Base-by-base conservation (phyloP, 2,888 invertebrate genomes). In the Hecatera dysodea region DNA sequence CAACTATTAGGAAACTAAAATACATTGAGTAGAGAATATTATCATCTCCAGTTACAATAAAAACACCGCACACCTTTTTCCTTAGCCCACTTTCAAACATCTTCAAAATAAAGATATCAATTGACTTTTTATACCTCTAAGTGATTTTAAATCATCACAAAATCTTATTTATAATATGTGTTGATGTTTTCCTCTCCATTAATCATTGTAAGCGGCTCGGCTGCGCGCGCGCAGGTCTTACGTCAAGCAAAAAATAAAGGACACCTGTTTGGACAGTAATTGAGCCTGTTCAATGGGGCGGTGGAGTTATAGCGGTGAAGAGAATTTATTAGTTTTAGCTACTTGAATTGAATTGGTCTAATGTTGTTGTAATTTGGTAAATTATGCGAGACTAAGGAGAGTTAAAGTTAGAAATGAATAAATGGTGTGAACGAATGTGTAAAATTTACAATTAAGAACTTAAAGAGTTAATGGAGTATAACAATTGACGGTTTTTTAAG, bases 221-320 rank as follows among this genome's bases (percentile, higher is more conserved):
- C 15, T 52, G 75, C 70, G 67, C 56, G 24, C 7, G 52, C 70
- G 70, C 79, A 55, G 24, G 4, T 29, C 17, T 52, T 46, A 53
- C 46, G 63, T 56, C 66, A 22, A 44, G 60, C 60, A 69, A 79
- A 77, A 78, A 78, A 79, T 6, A 22, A 63, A 52, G 12, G 17
- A 63, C 19, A 33, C 29, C 19, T 15, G 44, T 48, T 39, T 42
- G 61, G 67, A 64, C 56, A 61, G 75, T 75, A 79, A 80, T 80
- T 75, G 78, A 79, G 71, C 75, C 61, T 22, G 55, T 67, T 70
- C 75, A 70, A 80, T 67, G 48, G 22, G 15, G 27, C 70, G 61
- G 61, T 57, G 53, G 61, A 48, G 19, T 50, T 56, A 50, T 42
- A 8, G 36, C 24, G 42, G 24, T 27, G n/a, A 27, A 19, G 15